These are phyloP conservation scores for Amazona guildingii DNA, from an alignment of 2,113 vertebrate genomes.

Conservation along the genomic window DNA sequence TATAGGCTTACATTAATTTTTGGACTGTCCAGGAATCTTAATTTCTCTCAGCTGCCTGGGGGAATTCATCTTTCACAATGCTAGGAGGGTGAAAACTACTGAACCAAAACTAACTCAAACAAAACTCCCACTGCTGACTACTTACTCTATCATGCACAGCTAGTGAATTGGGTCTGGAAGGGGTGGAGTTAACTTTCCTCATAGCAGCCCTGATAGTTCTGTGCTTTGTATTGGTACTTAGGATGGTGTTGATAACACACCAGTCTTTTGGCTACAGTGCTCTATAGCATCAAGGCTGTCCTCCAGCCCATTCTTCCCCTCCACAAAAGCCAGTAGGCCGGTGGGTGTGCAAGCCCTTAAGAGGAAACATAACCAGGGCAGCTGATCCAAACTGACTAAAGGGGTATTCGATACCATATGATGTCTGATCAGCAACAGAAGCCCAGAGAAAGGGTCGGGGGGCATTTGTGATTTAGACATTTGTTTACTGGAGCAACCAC, in stretches of 20 bases:
- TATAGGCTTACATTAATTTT: neutral
- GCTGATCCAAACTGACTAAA: neutral
- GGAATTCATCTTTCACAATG: neutral
- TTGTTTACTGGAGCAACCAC: neutral
- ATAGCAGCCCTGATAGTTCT: neutral
- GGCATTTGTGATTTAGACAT: accelerated
- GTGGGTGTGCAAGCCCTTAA: neutral
- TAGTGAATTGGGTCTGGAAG: neutral
- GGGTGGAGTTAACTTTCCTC: neutral
- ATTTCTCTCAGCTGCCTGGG: neutral
- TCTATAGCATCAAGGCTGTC: neutral
- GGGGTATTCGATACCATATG: neutral
- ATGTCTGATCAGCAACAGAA: neutral
- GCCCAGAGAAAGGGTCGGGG: neutral
- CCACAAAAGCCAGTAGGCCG: neutral
- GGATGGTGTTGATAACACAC: neutral
- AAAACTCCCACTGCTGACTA: neutral
- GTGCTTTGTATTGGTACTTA: neutral
- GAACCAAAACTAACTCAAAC: neutral
- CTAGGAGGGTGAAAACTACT: neutral
- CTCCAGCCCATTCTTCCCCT: neutral
- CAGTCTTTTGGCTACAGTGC: neutral
- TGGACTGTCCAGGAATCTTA: neutral
- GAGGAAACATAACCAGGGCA: neutral
- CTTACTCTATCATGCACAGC: neutral